Percentiles rank a stretch among this genome's conserved stretches.
Conservation (phyloP, 2,888 invertebrate genomes). For the Drosophila yooni region DNA sequence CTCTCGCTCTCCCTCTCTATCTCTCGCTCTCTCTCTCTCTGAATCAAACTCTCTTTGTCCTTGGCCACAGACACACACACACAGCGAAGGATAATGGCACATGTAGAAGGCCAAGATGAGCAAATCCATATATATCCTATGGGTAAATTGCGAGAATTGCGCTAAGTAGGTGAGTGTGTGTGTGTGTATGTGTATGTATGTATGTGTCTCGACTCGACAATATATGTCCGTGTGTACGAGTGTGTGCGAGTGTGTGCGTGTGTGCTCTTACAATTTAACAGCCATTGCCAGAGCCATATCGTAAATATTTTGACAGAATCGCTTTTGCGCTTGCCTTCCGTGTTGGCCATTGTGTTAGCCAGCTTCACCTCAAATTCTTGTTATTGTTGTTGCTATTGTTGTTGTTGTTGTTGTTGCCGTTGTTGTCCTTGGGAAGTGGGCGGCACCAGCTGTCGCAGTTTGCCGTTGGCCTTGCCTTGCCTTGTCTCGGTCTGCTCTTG, state of each 20-base stretch:
- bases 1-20: background rate
- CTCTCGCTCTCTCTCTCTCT: background rate
- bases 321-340: constrained; percentile 71
- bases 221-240: constrained; percentile 44
- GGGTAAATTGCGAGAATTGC: constrained; percentile 59
- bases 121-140: constrained; percentile 41
- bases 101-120: constrained; percentile 34
- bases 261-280: constrained; percentile 63
- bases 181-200: constrained; percentile 20
- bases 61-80: constrained; percentile 34
- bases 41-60: constrained; percentile 23
- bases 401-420: constrained; percentile 15
- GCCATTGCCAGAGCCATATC: constrained; percentile 73
- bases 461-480: constrained; percentile 14
- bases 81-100: constrained; percentile 39
- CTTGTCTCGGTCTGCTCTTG: constrained; percentile 2
- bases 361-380: constrained; percentile 26
- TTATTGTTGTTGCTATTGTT: constrained; percentile 38
- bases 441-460: constrained; percentile 54
- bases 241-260: constrained; percentile 24
- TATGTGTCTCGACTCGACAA: constrained; percentile 18
- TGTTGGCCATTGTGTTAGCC: constrained; percentile 69
- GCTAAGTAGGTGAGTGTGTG: constrained; percentile 58
- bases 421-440: constrained; percentile 11
- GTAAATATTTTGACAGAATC: constrained; percentile 81